These are phyloP conservation scores for Listronotus oregonensis DNA, from an alignment of 1,140 invertebrate genomes.

Conservation along the genomic window DNA sequence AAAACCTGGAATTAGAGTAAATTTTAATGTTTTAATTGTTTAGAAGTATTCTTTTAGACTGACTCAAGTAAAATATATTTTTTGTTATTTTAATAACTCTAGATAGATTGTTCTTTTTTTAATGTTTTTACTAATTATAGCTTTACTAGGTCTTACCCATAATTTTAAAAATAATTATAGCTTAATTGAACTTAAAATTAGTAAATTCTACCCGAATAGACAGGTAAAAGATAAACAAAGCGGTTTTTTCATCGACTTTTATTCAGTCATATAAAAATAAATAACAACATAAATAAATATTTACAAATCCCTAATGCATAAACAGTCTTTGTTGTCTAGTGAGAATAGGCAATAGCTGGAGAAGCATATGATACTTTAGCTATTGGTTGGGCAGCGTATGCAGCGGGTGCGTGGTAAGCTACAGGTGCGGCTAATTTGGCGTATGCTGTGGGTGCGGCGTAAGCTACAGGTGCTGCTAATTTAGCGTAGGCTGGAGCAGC, in stretches of 20 bases:
- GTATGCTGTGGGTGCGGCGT: constrained; percentile 23
- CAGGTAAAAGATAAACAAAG: background rate
- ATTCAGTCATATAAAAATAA: constrained; percentile 29
- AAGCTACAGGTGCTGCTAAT: constrained; percentile 26
- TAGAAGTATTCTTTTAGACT: too few species aligned
- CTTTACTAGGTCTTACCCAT: too few species aligned
- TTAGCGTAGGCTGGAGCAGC: constrained; percentile 48
- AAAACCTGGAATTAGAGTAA: too few species aligned
- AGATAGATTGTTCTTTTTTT: too few species aligned
- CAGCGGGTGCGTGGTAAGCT: constrained; percentile 22
- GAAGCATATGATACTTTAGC: constrained; percentile 37
- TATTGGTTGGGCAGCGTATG: constrained; percentile 12
- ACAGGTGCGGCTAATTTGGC: constrained; percentile 20
- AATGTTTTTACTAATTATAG: too few species aligned
- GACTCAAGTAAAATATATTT: too few species aligned
- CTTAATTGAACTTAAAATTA: too few species aligned
- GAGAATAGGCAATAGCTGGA: constrained; percentile 15
- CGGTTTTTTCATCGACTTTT: constrained; percentile 19
- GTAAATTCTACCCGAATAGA: too few species aligned
- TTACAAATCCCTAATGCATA: constrained; percentile 14
- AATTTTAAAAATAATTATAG: too few species aligned
- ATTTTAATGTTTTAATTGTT: too few species aligned
- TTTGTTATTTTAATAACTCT: too few species aligned
- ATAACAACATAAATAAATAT: constrained; percentile 22
- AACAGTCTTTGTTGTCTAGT: background rate